These are phyloP conservation scores for Oostethus manadensis DNA, from an alignment of 2,113 vertebrate genomes.

Conservation along the genomic window DNA sequence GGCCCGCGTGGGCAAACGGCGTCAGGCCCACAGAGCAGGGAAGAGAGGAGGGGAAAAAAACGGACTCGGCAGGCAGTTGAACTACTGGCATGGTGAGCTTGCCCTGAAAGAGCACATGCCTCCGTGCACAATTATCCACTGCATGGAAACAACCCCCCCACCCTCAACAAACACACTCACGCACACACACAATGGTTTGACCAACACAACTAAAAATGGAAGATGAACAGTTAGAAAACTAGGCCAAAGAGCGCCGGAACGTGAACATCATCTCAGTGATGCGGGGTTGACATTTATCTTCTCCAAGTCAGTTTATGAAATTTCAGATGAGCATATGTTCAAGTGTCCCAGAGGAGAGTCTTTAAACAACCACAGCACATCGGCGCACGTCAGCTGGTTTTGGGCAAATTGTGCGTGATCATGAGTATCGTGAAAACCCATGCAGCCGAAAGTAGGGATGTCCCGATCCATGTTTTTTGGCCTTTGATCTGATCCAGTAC, in stretches of 20 bases:
- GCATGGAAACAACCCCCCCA: conserved; percentile 53
- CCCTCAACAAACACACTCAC: conserved; percentile 27
- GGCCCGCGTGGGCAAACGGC: conserved; percentile 46
- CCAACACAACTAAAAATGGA: conserved; percentile 61
- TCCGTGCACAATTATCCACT: conserved; percentile 59
- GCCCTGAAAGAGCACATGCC: conserved; percentile 65
- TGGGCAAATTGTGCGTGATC: conserved; percentile 25
- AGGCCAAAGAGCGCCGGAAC: conserved; percentile 15
- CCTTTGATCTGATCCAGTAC: no score
- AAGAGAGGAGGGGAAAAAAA: not conserved
- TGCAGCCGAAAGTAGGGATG: conserved; percentile 22
- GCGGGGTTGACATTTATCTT: conserved; percentile 16
- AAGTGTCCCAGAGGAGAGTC: conserved; percentile 25
- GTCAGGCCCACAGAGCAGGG: conserved; percentile 28
- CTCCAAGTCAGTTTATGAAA: conserved; percentile 49
- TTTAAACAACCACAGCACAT: conserved; percentile 25
- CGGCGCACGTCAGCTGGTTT: conserved; percentile 21
- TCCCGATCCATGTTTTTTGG: no score
- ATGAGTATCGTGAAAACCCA: conserved; percentile 28
- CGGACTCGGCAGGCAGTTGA: conserved; percentile 36
- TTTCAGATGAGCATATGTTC: conserved; percentile 20
- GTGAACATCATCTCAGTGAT: conserved; percentile 29
- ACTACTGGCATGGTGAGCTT: conserved; percentile 57
- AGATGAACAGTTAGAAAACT: conserved; percentile 35
- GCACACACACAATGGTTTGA: conserved; percentile 51